Conservation (phyloP, 2,113 vertebrate genomes). For the Cryptomyrus ogoouensis region DNA sequence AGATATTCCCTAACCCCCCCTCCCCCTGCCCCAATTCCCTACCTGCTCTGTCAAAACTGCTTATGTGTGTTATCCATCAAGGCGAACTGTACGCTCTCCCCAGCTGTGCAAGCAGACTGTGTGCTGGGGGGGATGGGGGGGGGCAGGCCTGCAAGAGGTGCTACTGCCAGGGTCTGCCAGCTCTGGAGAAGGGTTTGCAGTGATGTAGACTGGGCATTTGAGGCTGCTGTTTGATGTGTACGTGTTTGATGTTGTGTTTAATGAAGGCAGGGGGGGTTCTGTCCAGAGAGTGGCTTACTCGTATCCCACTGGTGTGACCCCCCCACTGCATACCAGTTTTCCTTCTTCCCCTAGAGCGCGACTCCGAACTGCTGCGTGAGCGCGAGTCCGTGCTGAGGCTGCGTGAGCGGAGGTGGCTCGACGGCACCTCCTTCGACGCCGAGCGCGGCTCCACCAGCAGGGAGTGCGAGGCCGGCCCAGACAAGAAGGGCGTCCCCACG, state of each 20-base stretch:
- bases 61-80: not conserved
- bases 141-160: not conserved
- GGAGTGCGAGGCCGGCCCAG: slow-evolving; percentile 87
- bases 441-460: slow-evolving; percentile 98
- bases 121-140: not conserved
- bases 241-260: slow-evolving; percentile 41
- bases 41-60: not conserved
- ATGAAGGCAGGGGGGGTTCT: slow-evolving; percentile 72
- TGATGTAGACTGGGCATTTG: not conserved
- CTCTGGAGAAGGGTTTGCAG: not conserved
- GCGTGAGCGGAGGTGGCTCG: slow-evolving; percentile 95
- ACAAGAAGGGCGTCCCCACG: slow-evolving; percentile 92
- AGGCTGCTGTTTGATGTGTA: not conserved
- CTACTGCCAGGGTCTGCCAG: not conserved
- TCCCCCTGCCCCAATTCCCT: not conserved
- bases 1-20: not conserved
- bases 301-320: slow-evolving; percentile 99
- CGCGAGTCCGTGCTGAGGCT: slow-evolving; percentile 98
- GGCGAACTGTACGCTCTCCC: not conserved
- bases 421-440: slow-evolving; percentile 96
- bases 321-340: slow-evolving; percentile 99
- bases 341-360: slow-evolving; percentile 99
- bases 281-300: slow-evolving; percentile 99
- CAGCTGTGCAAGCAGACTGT: not conserved
- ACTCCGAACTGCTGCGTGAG: slow-evolving; percentile 99